A percentile compares a stretch with the other conserved stretches of the same genome.
These are phyloP conservation scores for Panagrolaimus sp. DNA, from an alignment of 1,140 invertebrate genomes.

Conservation along the genomic window DNA sequence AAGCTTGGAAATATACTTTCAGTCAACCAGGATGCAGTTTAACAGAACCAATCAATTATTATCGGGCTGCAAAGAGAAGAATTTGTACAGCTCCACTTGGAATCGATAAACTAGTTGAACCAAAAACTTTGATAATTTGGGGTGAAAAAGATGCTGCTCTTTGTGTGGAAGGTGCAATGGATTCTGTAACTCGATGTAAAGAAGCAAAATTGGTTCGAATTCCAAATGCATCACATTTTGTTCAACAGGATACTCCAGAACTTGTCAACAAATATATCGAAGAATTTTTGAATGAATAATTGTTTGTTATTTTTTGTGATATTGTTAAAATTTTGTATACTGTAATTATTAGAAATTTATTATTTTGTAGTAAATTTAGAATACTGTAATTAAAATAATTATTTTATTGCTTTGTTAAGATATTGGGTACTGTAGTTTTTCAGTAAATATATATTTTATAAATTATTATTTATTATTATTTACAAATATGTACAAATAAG, in stretches of 20 bases:
- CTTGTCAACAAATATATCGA: conserved; percentile 68
- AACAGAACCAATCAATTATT: conserved; percentile 75
- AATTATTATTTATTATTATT: too few species aligned
- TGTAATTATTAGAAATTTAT: too few species aligned
- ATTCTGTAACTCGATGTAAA: conserved; percentile 68
- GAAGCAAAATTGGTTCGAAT: conserved; percentile 69
- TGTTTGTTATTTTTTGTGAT: too few species aligned
- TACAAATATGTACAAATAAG: too few species aligned
- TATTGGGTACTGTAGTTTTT: too few species aligned
- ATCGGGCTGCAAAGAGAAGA: conserved; percentile 63
- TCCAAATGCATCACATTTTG: conserved; percentile 70
- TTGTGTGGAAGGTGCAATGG: conserved; percentile 65
- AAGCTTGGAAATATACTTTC: conserved; percentile 72
- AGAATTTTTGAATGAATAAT: conserved; percentile 65
- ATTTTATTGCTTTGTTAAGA: too few species aligned
- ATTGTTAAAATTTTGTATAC: too few species aligned
- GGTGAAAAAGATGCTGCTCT: conserved; percentile 68
- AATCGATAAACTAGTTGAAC: conserved; percentile 48
- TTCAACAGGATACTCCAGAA: conserved; percentile 70
- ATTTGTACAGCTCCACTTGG: not conserved
- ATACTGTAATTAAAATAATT: too few species aligned
- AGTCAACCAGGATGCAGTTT: conserved; percentile 62
- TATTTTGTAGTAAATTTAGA: too few species aligned
- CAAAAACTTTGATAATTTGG: conserved; percentile 67
- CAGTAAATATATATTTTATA: too few species aligned